A percentile compares a stretch with the other conserved stretches of the same genome.
Evolutionary conservation across 1,140 invertebrate species (phyloP).

Genomic region (Pissodes strobi): DNA sequence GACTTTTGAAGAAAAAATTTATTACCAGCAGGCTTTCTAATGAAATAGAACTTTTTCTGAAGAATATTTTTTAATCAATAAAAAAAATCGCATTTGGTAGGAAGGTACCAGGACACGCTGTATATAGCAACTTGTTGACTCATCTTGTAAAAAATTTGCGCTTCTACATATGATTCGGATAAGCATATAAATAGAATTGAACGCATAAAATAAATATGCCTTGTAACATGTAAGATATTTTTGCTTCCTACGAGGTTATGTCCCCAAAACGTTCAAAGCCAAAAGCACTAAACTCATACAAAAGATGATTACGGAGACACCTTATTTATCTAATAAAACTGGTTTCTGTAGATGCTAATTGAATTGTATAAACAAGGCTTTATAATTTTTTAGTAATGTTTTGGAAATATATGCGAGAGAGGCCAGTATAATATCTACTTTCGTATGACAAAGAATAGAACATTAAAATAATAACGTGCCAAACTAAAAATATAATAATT

Average conservation of each 20-base stretch:
- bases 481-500: too few relatives aligned
- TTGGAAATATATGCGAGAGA: neutral
- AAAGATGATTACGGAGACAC: neutral
- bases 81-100: too few relatives aligned
- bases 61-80: too few relatives aligned
- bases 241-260: neutral
- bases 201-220: neutral
- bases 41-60: too few relatives aligned
- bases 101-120: too few relatives aligned
- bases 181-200: neutral
- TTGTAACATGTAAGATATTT: slow-evolving; percentile 5
- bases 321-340: neutral
- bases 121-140: too few relatives aligned
- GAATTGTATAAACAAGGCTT: slow-evolving; percentile 1
- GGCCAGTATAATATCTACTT: neutral
- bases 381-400: neutral
- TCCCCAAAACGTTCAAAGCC: neutral
- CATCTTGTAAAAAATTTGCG: too few relatives aligned
- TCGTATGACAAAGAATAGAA: too few relatives aligned
- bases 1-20: too few relatives aligned
- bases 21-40: too few relatives aligned
- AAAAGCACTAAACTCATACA: neutral
- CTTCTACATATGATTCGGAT: too few relatives aligned
- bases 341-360: slow-evolving; percentile 14
- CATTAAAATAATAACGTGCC: too few relatives aligned